Evolutionary conservation across 2,113 vertebrate genomes (phyloP).

Genomic region (human): DNA sequence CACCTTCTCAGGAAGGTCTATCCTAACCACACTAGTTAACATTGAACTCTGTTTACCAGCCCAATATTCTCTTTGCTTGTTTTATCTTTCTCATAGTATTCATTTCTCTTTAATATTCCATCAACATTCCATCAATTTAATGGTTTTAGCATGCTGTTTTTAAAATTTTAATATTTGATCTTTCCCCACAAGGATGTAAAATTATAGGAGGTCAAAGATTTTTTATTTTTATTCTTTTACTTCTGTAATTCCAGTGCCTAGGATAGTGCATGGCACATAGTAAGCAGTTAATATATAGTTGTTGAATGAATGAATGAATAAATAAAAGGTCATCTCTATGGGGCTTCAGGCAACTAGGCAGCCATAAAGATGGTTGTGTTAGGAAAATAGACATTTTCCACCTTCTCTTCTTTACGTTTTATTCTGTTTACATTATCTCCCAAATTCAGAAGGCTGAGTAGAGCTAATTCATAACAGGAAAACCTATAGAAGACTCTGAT

Average conservation of each 20-base stretch:
- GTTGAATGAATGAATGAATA: not conserved
- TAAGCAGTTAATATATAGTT: not conserved
- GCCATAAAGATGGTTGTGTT: not conserved
- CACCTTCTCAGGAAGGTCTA: not conserved
- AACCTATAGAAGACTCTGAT: not conserved
- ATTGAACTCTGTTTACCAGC: not conserved
- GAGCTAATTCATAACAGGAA: not conserved
- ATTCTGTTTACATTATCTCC: not conserved
- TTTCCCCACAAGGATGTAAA: not conserved
- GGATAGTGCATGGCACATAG: not conserved
- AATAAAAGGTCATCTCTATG: not conserved
- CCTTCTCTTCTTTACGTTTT: not conserved
- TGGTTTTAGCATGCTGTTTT: not conserved
- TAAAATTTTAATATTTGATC: not conserved
- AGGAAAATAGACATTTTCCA: not conserved
- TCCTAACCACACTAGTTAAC: not conserved
- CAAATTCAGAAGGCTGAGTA: slow-evolving; percentile 8
- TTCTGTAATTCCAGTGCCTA: not conserved
- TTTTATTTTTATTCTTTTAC: not conserved
- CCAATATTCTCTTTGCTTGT: not conserved
- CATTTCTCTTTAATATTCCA: not conserved
- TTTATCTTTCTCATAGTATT: not conserved
- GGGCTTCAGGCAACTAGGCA: not conserved
- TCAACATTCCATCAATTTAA: not conserved
- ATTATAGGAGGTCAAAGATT: not conserved